These are phyloP conservation scores for Aricia artaxerxes DNA, from an alignment of 2,888 invertebrate species.

Conservation along the genomic window DNA sequence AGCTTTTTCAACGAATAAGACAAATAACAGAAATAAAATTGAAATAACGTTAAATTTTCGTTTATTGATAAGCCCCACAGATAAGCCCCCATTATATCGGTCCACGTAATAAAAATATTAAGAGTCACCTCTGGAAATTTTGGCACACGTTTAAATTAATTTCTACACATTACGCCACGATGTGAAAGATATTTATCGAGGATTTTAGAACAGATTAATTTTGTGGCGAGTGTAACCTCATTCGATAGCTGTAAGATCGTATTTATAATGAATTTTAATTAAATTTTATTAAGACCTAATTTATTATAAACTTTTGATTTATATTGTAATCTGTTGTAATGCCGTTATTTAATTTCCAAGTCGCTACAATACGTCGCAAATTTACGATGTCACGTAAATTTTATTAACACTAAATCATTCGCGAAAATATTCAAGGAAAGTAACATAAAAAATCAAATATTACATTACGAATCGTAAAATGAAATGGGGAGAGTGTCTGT, in stretches of 20 bases:
- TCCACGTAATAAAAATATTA: too few relatives aligned
- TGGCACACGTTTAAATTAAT: constrained; percentile 13
- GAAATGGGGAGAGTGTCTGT: neutral
- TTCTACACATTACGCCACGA: constrained; percentile 5
- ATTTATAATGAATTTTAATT: constrained; percentile 26
- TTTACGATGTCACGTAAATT: neutral
- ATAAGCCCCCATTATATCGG: too few relatives aligned
- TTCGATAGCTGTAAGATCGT: constrained; percentile 25
- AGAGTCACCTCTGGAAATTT: neutral
- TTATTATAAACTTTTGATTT: constrained; percentile 9
- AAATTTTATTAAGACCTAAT: constrained; percentile 7
- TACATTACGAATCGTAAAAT: neutral
- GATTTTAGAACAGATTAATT: constrained; percentile 27
- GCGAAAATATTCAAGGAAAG: neutral
- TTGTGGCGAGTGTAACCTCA: constrained; percentile 16
- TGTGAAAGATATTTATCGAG: constrained; percentile 14
- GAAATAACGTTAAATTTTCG: too few relatives aligned
- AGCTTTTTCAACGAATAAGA: too few relatives aligned
- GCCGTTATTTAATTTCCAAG: neutral
- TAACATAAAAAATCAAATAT: neutral
- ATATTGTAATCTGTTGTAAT: neutral
- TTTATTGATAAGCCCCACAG: too few relatives aligned
- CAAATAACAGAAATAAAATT: too few relatives aligned
- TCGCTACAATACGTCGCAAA: constrained; percentile 11
- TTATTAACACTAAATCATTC: neutral